Base-by-base conservation (phyloP, 2,797 vertebrate species). In the Tinamus major region DNA sequence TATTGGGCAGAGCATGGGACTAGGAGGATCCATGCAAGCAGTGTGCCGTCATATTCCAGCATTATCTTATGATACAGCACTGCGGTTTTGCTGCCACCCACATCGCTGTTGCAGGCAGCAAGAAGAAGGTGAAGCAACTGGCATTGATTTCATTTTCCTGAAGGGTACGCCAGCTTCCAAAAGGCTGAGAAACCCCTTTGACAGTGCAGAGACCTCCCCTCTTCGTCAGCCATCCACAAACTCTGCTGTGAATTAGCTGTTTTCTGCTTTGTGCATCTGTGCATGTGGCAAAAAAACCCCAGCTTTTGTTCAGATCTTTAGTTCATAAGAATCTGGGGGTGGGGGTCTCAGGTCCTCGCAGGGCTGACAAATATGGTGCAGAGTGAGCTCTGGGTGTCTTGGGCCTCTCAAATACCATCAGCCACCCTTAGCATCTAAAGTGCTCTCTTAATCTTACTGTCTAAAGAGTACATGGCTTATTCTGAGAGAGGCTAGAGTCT, bases 1-100 rank as follows among this genome's bases (percentile, higher is more conserved):
- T 2, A 2, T 37, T 71, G 58, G 31, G 23, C 26, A 53, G 63
- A 70, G 42, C 19, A 13, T 19, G 27, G 29, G 26, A 37, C 9
- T 17, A 31, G 44, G 21, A 33, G 33, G 29, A 53, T 23, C 44
- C 49, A 17, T 67, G 46, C 48, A 70, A 39, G 13, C 42, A 46
- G 26, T 4, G 21, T 17, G 21, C 18, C 37, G 20, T 69, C 59
- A n/a, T 69, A 15, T 67, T 55, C 41, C 11, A 23, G 27, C 1
- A 1, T 64, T 24, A 31, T 2, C 17, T 42, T 13, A 4, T 0
- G 8, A 3, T 31, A 31, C 21, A 79, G 58, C n/a, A 21, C 11
- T 2, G 0, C 14, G 10, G 21, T 51, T 79, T 56, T 16, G 14
- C 46, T 21, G 39, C 33, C 20, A 24, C 7, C 15, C 0, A 0